A percentile compares a stretch with the other conserved stretches of the same genome.
Conservation (phyloP, 2,797 vertebrate species). For the Clarias pachynema region DNA sequence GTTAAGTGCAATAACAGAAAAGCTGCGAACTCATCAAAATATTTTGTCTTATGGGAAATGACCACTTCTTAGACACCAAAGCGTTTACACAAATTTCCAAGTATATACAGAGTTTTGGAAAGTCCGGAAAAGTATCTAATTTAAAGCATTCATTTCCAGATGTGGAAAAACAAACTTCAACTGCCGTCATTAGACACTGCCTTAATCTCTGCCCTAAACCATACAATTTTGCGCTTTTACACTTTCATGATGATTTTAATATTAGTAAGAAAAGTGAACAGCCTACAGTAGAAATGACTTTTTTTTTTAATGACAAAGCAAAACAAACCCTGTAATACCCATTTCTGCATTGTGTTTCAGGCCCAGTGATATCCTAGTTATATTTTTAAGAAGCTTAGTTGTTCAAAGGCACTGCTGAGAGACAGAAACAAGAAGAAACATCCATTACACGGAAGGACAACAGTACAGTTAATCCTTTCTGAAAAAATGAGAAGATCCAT, state of each 20-base stretch:
- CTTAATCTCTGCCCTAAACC: background rate
- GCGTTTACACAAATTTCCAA: constrained; percentile 19
- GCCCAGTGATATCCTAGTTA: constrained; percentile 32
- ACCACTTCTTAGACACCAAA: constrained; percentile 5
- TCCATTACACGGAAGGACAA: constrained; percentile 34
- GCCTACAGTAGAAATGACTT: background rate
- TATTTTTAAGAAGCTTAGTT: constrained; percentile 42
- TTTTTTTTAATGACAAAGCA: background rate
- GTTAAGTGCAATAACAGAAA: background rate
- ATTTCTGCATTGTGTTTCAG: constrained; percentile 24
- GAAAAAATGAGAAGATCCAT: constrained; percentile 1
- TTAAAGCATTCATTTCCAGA: constrained; percentile 24
- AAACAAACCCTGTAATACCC: background rate
- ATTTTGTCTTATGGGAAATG: background rate
- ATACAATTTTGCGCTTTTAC: background rate
- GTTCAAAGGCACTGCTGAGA: constrained; percentile 39
- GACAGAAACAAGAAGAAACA: constrained; percentile 38
- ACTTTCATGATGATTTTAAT: background rate
- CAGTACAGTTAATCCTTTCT: constrained; percentile 31
- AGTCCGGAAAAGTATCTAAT: constrained; percentile 18
- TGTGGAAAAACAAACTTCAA: constrained; percentile 3
- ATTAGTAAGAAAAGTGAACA: constrained; percentile 3
- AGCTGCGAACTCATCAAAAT: background rate
- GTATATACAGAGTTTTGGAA: background rate
- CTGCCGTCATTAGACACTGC: background rate